Evolutionary conservation across 2,113 vertebrate species (phyloP).

Genomic region (Antechinus stuartii): DNA sequence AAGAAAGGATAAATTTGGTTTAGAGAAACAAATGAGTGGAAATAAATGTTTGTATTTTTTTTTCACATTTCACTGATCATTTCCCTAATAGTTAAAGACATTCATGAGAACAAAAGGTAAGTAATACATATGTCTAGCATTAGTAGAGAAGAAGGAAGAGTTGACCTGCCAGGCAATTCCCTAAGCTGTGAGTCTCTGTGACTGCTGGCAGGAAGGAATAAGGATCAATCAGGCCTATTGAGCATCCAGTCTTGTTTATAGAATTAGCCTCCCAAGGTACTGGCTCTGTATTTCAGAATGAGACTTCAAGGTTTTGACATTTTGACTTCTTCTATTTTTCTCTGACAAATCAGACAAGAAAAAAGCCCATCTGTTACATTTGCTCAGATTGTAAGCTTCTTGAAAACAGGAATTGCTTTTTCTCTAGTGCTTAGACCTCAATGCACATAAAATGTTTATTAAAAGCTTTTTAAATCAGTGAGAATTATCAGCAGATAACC

Average conservation of each 20-base stretch:
- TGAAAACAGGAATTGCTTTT: not conserved
- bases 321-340: constrained; percentile 68
- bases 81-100: not conserved
- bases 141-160: not conserved
- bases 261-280: constrained; percentile 15
- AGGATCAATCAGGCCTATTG: not conserved
- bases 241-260: constrained; percentile 41
- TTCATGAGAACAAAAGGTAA: not conserved
- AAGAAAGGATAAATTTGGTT: not conserved
- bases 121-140: not conserved
- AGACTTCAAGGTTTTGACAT: constrained; percentile 51
- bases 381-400: not conserved
- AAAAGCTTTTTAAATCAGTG: not conserved
- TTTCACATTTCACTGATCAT: not conserved
- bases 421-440: not conserved
- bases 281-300: constrained; percentile 48
- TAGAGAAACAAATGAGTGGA: not conserved
- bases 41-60: not conserved
- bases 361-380: not conserved
- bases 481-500: constrained; percentile 25
- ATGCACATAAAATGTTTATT: not conserved
- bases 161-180: not conserved
- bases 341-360: constrained; percentile 56
- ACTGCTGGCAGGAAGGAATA: constrained; percentile 4
- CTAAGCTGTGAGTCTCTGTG: not conserved